Evolutionary conservation across 2,888 invertebrate genomes (phyloP).

Genomic region (Smittia aterrima): DNA sequence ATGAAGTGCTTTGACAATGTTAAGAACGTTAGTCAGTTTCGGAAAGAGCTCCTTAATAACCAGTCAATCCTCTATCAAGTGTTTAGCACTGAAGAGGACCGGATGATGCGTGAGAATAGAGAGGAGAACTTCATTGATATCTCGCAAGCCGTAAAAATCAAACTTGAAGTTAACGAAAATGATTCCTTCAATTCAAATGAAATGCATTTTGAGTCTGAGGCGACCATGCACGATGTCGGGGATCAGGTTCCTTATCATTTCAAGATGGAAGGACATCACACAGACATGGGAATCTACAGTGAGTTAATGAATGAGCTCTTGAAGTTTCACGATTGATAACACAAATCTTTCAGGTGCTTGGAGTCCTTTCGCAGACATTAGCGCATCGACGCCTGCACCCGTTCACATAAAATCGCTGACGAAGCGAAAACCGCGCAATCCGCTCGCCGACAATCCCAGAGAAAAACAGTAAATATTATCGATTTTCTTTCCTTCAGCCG

Average conservation of each 20-base stretch:
- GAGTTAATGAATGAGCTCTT: not conserved
- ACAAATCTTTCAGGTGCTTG: not conserved
- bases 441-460: slow-evolving; percentile 31
- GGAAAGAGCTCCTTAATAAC: slow-evolving; percentile 33
- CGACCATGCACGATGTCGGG: not conserved
- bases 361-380: slow-evolving; percentile 28
- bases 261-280: slow-evolving; percentile 23
- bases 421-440: slow-evolving; percentile 31
- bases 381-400: not conserved
- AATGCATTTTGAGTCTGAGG: slow-evolving; percentile 25
- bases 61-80: slow-evolving; percentile 36
- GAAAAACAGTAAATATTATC: slow-evolving; percentile 28
- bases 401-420: not conserved
- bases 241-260: slow-evolving; percentile 21
- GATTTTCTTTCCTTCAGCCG: not conserved
- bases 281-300: slow-evolving; percentile 29
- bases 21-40: slow-evolving; percentile 29
- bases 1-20: slow-evolving; percentile 34
- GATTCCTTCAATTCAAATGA: slow-evolving; percentile 26
- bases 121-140: slow-evolving; percentile 36
- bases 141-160: slow-evolving; percentile 33
- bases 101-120: not conserved
- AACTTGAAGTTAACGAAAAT: slow-evolving; percentile 30
- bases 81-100: slow-evolving; percentile 20
- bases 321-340: no score